Evolutionary conservation across 2,113 vertebrate genomes (phyloP), one percentile per base, ranked within the genome.

Genomic region (Trogon melanurus): DNA sequence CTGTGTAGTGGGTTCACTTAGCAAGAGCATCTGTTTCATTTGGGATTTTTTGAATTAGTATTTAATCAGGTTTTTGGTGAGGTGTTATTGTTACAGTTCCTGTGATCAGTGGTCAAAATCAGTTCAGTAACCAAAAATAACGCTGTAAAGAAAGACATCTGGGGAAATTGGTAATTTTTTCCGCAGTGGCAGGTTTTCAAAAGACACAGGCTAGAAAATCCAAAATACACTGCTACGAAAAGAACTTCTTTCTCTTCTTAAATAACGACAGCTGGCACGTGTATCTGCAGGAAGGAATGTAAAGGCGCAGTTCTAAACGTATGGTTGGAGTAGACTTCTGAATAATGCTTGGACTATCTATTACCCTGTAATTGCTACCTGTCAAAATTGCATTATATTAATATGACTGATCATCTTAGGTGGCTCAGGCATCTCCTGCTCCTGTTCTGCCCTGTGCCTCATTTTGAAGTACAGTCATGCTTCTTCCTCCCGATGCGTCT

Each of bases 341-440:
- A 94, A 38, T 94, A 67, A 71, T 75, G 61, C 70, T 48, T 41
- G 56, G 61, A 32, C 70, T 79, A 27, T 81, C 69, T 91, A 9
- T 96, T 95, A 66, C 56, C 30, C 27, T 45, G 80, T 89, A 95
- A 94, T 93, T 96, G 78, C 83, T 81, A 11, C 88, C 91, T 86
- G 36, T 95, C 85, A 58, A 21, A 78, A 83, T 30, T 85, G 36
- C 73, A 20, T 66, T 88, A 64, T 65, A n/a, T 95, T 92, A 89
- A 78, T 83, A 67, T 65, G 85, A 93, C 56, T 86, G 75, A 93
- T 96, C 30, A 34, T 74, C 78, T 45, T 3, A n/a, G 76, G 80
- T 72, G 86, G 79, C 5, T 76, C 44, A 70, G 95, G 34, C 67
- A 1, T 29, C 53, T 82, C 62, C 83, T 84, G 73, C 67, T 93